phyloP scores from a whole-genome alignment of 2,888 invertebrate species.

The Tyria jacobaeae region DNA sequence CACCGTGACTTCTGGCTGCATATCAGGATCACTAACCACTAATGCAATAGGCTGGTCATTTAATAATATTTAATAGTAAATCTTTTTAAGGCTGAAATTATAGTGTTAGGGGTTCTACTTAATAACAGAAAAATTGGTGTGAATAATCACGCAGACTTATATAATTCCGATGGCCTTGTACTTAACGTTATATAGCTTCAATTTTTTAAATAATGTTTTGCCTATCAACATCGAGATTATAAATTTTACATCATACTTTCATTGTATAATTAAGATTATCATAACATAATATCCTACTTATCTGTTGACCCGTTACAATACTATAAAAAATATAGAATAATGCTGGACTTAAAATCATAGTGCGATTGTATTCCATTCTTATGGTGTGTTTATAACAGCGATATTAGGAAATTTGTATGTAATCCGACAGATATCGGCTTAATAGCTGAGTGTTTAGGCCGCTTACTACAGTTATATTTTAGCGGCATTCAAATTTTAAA shows the following conservation, averaged over 20 bases:
- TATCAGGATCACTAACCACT: too few species aligned
- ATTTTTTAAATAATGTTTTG: too few species aligned
- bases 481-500: constrained; percentile 13
- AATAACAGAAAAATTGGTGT: neutral
- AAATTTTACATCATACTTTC: too few species aligned
- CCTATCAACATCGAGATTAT: too few species aligned
- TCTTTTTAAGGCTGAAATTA: neutral
- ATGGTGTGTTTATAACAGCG: constrained; percentile 2
- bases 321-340: neutral
- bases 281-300: neutral
- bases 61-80: neutral
- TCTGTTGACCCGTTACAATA: neutral
- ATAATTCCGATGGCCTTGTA: neutral
- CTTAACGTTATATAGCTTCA: too few species aligned
- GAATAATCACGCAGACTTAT: neutral
- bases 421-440: constrained; percentile 17
- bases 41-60: too few species aligned
- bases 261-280: too few species aligned
- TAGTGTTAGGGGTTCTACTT: neutral
- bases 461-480: constrained; percentile 1
- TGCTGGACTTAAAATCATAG: neutral
- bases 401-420: constrained; percentile 21
- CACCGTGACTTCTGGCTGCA: too few species aligned
- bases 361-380: constrained; percentile 1
- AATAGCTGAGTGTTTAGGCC: constrained; percentile 9